These are phyloP conservation scores for Mystacides longicornis DNA, from an alignment of 2,888 invertebrate species.

Conservation along the genomic window DNA sequence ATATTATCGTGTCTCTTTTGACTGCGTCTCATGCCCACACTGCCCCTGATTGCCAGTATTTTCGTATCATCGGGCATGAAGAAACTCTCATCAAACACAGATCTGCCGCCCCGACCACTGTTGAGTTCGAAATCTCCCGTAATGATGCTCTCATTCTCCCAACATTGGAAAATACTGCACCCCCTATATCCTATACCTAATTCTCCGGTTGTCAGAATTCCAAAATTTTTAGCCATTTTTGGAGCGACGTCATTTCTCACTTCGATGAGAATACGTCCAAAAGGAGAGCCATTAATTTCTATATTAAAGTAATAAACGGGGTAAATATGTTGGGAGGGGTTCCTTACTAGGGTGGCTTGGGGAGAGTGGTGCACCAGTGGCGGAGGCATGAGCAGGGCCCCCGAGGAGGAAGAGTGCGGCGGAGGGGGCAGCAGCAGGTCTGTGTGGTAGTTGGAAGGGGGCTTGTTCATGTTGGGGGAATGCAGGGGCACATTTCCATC, in stretches of 20 bases:
- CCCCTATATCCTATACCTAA: slow-evolving; percentile 71
- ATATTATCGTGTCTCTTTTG: slow-evolving; percentile 72
- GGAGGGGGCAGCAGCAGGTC: slow-evolving; percentile 34
- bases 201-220: slow-evolving; percentile 63
- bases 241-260: slow-evolving; percentile 72
- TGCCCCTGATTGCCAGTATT: slow-evolving; percentile 65
- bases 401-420: slow-evolving; percentile 30
- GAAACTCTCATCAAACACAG: slow-evolving; percentile 67
- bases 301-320: slow-evolving; percentile 72
- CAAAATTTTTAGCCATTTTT: slow-evolving; percentile 74
- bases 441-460: slow-evolving; percentile 32
- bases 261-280: slow-evolving; percentile 69
- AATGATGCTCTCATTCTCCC: slow-evolving; percentile 75
- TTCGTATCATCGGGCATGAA: slow-evolving; percentile 78
- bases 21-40: slow-evolving; percentile 75
- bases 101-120: slow-evolving; percentile 72
- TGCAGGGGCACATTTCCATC: slow-evolving; percentile 32
- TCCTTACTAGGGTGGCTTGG: slow-evolving; percentile 43
- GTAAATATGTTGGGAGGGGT: slow-evolving; percentile 49
- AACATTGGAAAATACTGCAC: slow-evolving; percentile 74
- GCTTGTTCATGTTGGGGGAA: slow-evolving; percentile 32
- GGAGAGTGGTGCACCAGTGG: slow-evolving; percentile 35
- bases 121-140: slow-evolving; percentile 76
- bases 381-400: slow-evolving; percentile 28
- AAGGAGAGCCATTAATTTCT: slow-evolving; percentile 61